Evolutionary conservation across 2,113 vertebrate species (phyloP), one percentile per base, ranked within the genome.

Genomic region (Brachypteracias leptosomus): DNA sequence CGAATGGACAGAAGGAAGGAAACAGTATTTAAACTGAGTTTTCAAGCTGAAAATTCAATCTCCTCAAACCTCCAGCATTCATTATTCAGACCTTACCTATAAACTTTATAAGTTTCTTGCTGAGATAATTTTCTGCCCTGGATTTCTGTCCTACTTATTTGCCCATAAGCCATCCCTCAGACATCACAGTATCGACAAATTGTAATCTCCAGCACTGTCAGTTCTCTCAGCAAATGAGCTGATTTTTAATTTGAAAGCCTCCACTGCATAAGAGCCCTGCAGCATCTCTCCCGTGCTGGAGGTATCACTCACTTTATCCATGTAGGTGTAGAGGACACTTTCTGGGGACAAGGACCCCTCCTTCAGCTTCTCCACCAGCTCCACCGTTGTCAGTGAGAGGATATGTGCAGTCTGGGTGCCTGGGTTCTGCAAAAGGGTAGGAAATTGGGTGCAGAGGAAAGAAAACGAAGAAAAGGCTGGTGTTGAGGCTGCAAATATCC

Each of bases 241-340:
- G 49, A 0, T 15, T 57, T 83, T 78, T 25, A 33, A 40, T 67
- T 42, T 70, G 58, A 6, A 94, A 70, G 7, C 18, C 12, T 13
- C 2, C 28, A 7, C 40, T 31, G 57, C 19, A 51, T 55, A 36
- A 74, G 25, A 93, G 24, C 25, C 36, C 74, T 1, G 1, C 12
- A 74, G 28, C 75, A 86, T 44, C 70, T 46, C 44, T 55, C 38
- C 54, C 8, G 1, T 13, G 13, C 18, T 90, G 59, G 25, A 59
- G 20, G 11, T 21, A 16, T 31, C 57, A 78, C 73, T 90, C 71
- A 98, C 98, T 98, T 98, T 98, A 84, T 98, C 97, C 93, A 98
- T 89, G 72, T 98, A 99, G 62, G 97, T 87, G 84, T 98, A 98
- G 35, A 99, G 97, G 61, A 98, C 96, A 1, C 98, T 98, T 29